A percentile compares a stretch with the other conserved stretches of the same genome.
Evolutionary conservation across 2,797 vertebrate species (phyloP).

Genomic region (Dendrocincla tyrannina): DNA sequence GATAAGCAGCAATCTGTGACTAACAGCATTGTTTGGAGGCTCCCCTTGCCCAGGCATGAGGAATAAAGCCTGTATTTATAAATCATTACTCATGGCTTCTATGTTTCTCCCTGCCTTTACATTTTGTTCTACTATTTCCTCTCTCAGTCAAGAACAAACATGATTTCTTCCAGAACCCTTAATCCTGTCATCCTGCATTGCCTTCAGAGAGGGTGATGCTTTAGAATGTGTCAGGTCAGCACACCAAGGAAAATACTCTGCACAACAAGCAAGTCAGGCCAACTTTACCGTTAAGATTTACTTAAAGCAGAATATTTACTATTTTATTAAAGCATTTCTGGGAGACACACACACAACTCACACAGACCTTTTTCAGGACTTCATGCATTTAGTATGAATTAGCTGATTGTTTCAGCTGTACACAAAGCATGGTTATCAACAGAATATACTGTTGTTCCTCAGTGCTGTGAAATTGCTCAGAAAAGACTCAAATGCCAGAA

Average conservation of each 20-base stretch:
- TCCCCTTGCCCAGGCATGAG: neutral
- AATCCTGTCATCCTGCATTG: constrained; percentile 7
- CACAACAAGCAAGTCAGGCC: neutral
- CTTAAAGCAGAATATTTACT: neutral
- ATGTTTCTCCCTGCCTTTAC: constrained; percentile 1
- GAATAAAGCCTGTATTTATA: neutral
- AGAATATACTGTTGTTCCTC: neutral
- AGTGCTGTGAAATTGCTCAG: neutral
- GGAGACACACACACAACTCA: neutral
- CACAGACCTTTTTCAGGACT: neutral
- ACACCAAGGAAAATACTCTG: neutral
- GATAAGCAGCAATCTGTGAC: neutral
- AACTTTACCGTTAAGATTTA: neutral
- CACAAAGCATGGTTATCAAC: neutral
- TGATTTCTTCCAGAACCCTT: neutral
- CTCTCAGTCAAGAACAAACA: constrained; percentile 32
- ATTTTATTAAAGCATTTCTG: neutral
- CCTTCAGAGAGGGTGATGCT: neutral
- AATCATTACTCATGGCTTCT: neutral
- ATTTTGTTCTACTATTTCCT: neutral
- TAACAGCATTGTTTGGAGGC: neutral
- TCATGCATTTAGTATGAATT: neutral
- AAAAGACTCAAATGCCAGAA: neutral
- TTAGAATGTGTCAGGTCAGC: neutral
- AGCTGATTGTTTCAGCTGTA: neutral